Evolutionary conservation across 2,113 vertebrate species (phyloP).

Genomic region (Gracilinanus agilis): DNA sequence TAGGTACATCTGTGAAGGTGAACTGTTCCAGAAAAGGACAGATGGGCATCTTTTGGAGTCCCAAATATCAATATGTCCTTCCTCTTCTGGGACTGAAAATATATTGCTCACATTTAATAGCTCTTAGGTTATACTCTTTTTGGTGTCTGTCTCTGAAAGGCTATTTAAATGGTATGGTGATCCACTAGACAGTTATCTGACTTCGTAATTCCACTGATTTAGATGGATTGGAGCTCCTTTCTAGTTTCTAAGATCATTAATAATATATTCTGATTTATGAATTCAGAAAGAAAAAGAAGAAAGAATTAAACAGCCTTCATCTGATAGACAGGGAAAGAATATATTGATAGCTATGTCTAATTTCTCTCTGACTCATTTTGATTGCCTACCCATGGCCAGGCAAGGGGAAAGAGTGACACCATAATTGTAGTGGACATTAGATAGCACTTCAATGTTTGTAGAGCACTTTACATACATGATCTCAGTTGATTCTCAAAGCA

Average conservation of each 20-base stretch:
- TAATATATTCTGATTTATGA: conserved; percentile 9
- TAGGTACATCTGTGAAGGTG: not conserved
- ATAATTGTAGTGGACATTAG: not conserved
- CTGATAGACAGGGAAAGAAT: conserved; percentile 12
- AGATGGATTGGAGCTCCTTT: not conserved
- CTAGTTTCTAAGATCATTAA: not conserved
- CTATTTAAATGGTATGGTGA: not conserved
- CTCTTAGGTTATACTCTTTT: not conserved
- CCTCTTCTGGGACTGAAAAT: not conserved
- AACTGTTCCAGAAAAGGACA: not conserved
- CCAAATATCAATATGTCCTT: conserved; percentile 12
- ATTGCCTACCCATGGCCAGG: conserved; percentile 26
- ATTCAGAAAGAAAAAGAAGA: not conserved
- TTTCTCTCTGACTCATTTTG: conserved; percentile 15
- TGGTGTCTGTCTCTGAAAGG: not conserved
- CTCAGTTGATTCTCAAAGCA: not conserved
- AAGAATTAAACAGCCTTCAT: conserved; percentile 12
- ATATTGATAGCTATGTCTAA: conserved; percentile 23
- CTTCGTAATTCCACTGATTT: not conserved
- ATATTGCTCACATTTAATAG: not conserved
- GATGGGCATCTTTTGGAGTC: not conserved
- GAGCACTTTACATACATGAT: not conserved
- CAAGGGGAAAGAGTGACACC: not conserved
- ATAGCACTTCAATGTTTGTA: not conserved
- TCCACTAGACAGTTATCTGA: not conserved